Evolutionary conservation across 2,113 vertebrate species (phyloP).

Genomic region (Carassius auratus): DNA sequence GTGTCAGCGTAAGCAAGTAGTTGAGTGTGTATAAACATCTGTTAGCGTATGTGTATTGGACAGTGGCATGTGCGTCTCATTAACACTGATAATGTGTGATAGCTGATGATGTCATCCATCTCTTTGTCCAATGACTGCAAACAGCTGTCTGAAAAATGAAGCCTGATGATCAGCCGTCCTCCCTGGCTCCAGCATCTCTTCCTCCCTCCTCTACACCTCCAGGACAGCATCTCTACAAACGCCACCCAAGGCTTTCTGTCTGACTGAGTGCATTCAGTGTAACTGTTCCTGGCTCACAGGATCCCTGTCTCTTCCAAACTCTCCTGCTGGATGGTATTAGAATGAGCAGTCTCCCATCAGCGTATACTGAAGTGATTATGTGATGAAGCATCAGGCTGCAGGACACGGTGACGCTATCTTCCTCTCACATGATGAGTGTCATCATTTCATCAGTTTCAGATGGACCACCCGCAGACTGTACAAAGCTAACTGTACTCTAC

Average conservation of each 20-base stretch:
- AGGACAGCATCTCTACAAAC: neutral
- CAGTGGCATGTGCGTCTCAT: constrained; percentile 65
- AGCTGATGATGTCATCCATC: constrained; percentile 69
- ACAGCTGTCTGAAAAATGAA: constrained; percentile 62
- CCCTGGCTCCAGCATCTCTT: neutral
- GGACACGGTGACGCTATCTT: neutral
- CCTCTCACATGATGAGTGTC: neutral
- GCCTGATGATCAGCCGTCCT: constrained; percentile 3
- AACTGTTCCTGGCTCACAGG: neutral
- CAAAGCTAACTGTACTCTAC: neutral
- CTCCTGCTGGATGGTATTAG: neutral
- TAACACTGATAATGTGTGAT: constrained; percentile 62
- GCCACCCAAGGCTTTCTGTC: neutral
- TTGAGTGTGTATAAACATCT: neutral
- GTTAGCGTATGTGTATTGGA: constrained; percentile 2
- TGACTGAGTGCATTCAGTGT: neutral
- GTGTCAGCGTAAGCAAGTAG: neutral
- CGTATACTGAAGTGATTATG: neutral
- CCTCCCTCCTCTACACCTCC: neutral
- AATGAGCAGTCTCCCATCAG: neutral
- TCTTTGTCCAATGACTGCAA: constrained; percentile 72
- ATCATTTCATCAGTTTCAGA: neutral
- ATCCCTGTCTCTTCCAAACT: neutral
- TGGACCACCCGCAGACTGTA: constrained; percentile 7
- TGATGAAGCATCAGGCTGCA: neutral